These are phyloP conservation scores for Coelopa pilipes DNA, from an alignment of 2,888 invertebrate species.

Conservation along the genomic window DNA sequence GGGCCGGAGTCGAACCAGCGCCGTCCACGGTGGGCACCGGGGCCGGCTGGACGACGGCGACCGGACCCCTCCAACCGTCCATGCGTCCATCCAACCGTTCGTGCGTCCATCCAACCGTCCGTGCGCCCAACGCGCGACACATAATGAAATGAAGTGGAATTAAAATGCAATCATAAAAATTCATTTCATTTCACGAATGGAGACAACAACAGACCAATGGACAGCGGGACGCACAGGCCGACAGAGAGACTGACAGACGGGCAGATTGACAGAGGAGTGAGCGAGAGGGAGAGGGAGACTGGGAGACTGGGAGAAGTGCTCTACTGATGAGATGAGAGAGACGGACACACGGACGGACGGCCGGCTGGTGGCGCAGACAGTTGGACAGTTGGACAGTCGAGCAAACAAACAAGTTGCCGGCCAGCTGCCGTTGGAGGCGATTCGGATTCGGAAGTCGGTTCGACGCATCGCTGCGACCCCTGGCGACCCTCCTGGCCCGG, in stretches of 20 bases:
- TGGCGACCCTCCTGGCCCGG: neutral
- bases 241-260: conserved; percentile 17
- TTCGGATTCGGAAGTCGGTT: conserved; percentile 8
- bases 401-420: conserved; percentile 12
- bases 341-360: neutral
- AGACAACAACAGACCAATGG: conserved; percentile 39
- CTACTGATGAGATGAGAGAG: neutral
- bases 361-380: too few relatives aligned
- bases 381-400: neutral
- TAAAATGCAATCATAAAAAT: conserved; percentile 51
- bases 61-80: too few relatives aligned
- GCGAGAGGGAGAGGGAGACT: too few relatives aligned
- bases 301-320: too few relatives aligned
- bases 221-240: conserved; percentile 11
- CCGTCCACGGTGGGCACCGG: too few relatives aligned
- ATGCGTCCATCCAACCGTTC: too few relatives aligned
- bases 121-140: neutral
- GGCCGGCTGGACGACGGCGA: neutral
- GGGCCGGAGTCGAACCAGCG: too few relatives aligned
- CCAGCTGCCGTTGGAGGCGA: conserved; percentile 7
- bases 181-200: conserved; percentile 59
- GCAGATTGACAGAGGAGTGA: neutral
- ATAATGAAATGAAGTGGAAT: conserved; percentile 29
- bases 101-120: neutral
- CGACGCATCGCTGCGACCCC: neutral